These are phyloP conservation scores for Cepaea nemoralis DNA, from an alignment of 1,140 invertebrate species.

Conservation along the genomic window DNA sequence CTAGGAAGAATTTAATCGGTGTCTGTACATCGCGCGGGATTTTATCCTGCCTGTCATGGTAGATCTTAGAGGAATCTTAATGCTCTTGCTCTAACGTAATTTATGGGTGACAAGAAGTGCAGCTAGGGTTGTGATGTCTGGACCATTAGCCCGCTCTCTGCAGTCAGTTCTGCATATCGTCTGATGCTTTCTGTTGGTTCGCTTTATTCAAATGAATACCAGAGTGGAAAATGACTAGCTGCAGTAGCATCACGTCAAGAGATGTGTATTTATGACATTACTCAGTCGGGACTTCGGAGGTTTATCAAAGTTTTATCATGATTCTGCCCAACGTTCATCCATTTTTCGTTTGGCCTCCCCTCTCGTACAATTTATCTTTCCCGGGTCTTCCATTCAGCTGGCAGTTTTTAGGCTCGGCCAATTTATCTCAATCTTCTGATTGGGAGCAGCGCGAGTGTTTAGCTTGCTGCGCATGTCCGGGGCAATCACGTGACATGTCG, in stretches of 20 bases:
- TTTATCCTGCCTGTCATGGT: not conserved
- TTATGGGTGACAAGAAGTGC: not conserved
- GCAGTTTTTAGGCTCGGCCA: not conserved
- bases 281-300: not conserved
- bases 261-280: not conserved
- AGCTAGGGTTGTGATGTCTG: not conserved
- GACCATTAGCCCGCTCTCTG: not conserved
- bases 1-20: no score
- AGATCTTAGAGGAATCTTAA: not conserved
- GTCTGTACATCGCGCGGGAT: no score
- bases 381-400: no score
- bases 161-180: not conserved
- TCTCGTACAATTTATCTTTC: not conserved
- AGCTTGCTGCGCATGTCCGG: slow-evolving; percentile 9
- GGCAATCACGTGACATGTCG: slow-evolving; percentile 12
- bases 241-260: not conserved
- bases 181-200: not conserved
- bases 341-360: not conserved
- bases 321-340: not conserved
- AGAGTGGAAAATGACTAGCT: not conserved
- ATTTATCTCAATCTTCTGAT: slow-evolving; percentile 6
- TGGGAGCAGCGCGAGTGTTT: not conserved
- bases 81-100: not conserved
- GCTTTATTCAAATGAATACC: not conserved
- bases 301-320: slow-evolving; percentile 6